These are phyloP conservation scores for Chiloscyllium punctatum DNA, from an alignment of 2,797 vertebrate species.

Conservation along the genomic window DNA sequence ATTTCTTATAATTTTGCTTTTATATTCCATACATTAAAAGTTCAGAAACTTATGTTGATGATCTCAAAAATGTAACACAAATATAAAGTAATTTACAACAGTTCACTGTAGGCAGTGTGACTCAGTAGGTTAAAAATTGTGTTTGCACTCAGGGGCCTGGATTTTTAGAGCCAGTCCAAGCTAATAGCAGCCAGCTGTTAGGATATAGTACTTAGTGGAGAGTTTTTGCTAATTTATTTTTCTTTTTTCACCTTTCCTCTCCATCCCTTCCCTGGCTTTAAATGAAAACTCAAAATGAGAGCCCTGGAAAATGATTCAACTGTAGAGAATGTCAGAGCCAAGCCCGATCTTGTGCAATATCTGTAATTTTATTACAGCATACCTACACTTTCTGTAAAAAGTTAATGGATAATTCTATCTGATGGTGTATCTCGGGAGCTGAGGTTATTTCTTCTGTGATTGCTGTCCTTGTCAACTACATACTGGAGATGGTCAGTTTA, in stretches of 20 bases:
- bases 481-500: not conserved
- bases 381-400: not conserved
- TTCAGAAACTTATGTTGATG: not conserved
- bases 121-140: slow-evolving; percentile 3
- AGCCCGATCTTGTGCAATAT: not conserved
- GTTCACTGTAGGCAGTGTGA: not conserved
- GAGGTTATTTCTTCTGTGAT: not conserved
- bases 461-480: not conserved
- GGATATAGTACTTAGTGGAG: not conserved
- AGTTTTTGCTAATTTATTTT: slow-evolving; percentile 19
- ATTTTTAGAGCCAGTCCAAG: not conserved
- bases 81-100: not conserved
- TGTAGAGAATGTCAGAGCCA: not conserved
- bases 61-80: slow-evolving; percentile 5
- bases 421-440: not conserved
- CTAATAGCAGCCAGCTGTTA: slow-evolving; percentile 23
- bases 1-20: not conserved
- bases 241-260: slow-evolving; percentile 10
- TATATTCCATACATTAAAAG: not conserved
- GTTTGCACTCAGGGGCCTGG: not conserved
- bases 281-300: not conserved
- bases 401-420: not conserved
- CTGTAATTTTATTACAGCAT: not conserved
- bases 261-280: not conserved
- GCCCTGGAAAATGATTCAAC: not conserved